Evolutionary conservation across 2,113 vertebrate genomes (phyloP), one percentile per base, ranked within the genome.

Genomic region (Galbula dea): DNA sequence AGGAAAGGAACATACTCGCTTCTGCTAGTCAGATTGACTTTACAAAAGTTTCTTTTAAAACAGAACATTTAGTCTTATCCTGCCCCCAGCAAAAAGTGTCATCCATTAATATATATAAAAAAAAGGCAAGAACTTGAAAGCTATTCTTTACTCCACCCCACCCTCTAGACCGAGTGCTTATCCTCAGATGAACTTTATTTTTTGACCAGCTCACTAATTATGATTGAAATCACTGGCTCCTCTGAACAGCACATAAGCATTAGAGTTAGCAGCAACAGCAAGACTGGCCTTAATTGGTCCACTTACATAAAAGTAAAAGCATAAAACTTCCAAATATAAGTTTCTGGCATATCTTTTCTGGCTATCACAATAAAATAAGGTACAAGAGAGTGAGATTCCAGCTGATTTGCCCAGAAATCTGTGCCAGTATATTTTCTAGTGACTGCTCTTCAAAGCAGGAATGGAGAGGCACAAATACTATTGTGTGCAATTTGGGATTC

Each of bases 101-200:
- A 49, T 37, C 19, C 36, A 65, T 69, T 62, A 83, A 73, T 73
- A 80, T n/a, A n/a, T n/a, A 11, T 18, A 20, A 36, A 39, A 72
- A 69, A 78, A 79, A 36, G 66, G 52, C n/a, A 6, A 73, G 72
- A 94, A 88, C 51, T 67, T 58, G 48, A 93, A 94, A 41, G 61
- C 76, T 82, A 67, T 78, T 90, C 76, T 95, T 93, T 94, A 92
- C 68, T 63, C 81, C 73, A 72, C 30, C 39, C 81, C 73, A 72
- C 30, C 39, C 48, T 73, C 91, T 88, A 95, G 88, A 79, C 41
- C 0, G 17, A 96, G 92, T 78, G 89, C 92, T 94, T 98, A 97
- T 97, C 97, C 97, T 97, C 71, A 97, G 72, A 94, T 77, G 97
- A 98, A 98, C 97, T 97, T 96, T 93, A 95, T 96, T 92, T 97